Evolutionary conservation across 2,888 invertebrate species (phyloP).

Genomic region (Globia sparganii): DNA sequence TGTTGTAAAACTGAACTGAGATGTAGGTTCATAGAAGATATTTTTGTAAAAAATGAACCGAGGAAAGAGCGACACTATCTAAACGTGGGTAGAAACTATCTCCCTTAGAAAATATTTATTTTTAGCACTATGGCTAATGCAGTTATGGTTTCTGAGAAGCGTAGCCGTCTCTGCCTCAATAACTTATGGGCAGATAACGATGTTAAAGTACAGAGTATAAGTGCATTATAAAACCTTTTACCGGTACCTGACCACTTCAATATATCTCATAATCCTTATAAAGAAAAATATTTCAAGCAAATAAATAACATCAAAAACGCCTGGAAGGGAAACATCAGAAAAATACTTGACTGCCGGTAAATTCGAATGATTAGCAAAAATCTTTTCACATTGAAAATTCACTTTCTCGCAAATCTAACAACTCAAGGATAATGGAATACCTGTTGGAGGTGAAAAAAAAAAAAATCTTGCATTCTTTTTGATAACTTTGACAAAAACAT

Average conservation of each 20-base stretch:
- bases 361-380: conserved; percentile 8
- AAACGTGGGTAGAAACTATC: too few species aligned
- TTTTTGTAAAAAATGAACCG: conserved; percentile 17
- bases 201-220: not conserved
- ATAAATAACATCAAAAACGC: not conserved
- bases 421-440: conserved; percentile 8
- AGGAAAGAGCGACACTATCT: not conserved
- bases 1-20: conserved; percentile 26
- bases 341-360: not conserved
- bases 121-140: too few species aligned
- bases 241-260: not conserved
- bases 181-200: not conserved
- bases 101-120: not conserved
- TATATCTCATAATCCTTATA: not conserved
- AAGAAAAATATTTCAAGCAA: not conserved
- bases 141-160: not conserved
- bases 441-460: conserved; percentile 10
- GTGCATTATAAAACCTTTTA: conserved; percentile 19
- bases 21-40: conserved; percentile 16
- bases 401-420: conserved; percentile 8
- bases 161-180: not conserved
- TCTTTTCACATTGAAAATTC: not conserved
- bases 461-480: not conserved
- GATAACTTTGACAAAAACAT: conserved; percentile 44
- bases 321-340: not conserved